Evolutionary conservation across 1,140 invertebrate species (phyloP).

Genomic region (Proctacanthus coquilletti): DNA sequence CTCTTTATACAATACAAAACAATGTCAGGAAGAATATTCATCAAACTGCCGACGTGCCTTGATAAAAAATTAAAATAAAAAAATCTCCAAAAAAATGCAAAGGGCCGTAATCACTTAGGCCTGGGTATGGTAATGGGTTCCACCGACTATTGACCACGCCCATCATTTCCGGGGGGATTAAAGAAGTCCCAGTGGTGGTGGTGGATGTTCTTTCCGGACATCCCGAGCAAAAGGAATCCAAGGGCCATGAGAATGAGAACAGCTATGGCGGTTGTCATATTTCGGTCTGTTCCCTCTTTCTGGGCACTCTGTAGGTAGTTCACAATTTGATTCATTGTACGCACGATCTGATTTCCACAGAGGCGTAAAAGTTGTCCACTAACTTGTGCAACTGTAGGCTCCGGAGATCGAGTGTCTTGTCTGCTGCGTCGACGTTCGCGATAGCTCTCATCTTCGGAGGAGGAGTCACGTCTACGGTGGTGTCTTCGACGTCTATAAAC

Average conservation of each 20-base stretch:
- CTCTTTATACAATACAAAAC: no score
- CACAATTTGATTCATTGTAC: slow-evolving; percentile 46
- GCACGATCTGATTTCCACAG: slow-evolving; percentile 43
- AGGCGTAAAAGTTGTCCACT: slow-evolving; percentile 47
- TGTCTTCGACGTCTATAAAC: slow-evolving; percentile 19
- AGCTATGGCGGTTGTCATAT: slow-evolving; percentile 54
- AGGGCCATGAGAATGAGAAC: slow-evolving; percentile 58
- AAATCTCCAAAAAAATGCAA: no score
- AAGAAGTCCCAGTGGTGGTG: slow-evolving; percentile 76
- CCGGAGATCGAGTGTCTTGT: slow-evolving; percentile 25
- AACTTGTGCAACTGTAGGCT: slow-evolving; percentile 41
- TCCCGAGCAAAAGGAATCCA: slow-evolving; percentile 34
- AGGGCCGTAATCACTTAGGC: no score
- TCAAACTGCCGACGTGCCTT: no score
- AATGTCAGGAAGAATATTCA: no score
- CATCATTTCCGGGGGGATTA: slow-evolving; percentile 46
- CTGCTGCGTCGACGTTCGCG: slow-evolving; percentile 29
- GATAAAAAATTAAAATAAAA: no score
- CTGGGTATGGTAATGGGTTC: no score
- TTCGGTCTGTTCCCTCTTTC: slow-evolving; percentile 43
- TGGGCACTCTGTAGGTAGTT: slow-evolving; percentile 39
- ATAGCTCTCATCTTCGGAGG: slow-evolving; percentile 32
- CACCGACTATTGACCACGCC: no score
- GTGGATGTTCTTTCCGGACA: slow-evolving; percentile 47
- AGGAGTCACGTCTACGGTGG: slow-evolving; percentile 31